Evolutionary conservation across 2,113 vertebrate genomes (phyloP).

Genomic region (Elaphurus davidianus): DNA sequence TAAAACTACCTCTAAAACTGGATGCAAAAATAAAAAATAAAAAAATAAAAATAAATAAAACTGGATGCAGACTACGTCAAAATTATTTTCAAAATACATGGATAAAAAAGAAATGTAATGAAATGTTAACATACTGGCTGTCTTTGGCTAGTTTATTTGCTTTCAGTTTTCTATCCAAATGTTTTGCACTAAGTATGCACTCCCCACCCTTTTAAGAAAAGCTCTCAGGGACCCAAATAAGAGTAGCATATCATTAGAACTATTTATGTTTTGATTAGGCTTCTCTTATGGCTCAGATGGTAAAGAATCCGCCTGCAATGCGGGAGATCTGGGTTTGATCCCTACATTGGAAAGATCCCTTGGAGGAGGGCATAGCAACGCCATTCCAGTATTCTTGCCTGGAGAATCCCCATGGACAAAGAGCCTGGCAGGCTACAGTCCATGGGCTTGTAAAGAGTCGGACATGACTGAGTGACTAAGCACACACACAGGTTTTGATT

Average conservation of each 20-base stretch:
- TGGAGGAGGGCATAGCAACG: not conserved
- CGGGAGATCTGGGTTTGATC: not conserved
- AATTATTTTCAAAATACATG: constrained; percentile 7
- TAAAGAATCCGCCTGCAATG: not conserved
- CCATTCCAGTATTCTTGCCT: not conserved
- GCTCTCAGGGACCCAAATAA: not conserved
- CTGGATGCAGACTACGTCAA: not conserved
- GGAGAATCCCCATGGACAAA: not conserved
- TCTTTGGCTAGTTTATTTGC: not conserved
- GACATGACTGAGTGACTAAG: not conserved
- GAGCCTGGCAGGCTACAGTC: not conserved
- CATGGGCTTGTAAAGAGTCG: not conserved
- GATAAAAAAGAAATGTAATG: not conserved
- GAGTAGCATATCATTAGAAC: not conserved
- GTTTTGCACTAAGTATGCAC: not conserved
- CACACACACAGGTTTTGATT: not conserved
- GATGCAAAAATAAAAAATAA: not conserved
- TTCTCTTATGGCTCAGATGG: not conserved
- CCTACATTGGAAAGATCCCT: not conserved
- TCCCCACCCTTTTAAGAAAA: not conserved
- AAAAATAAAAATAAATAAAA: not conserved
- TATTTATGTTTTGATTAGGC: not conserved
- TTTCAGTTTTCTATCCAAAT: not conserved
- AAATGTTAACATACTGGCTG: not conserved
- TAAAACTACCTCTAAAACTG: not conserved